phyloP scores from a whole-genome alignment of 2,797 vertebrate genomes.

The Sciaenops ocellatus region DNA sequence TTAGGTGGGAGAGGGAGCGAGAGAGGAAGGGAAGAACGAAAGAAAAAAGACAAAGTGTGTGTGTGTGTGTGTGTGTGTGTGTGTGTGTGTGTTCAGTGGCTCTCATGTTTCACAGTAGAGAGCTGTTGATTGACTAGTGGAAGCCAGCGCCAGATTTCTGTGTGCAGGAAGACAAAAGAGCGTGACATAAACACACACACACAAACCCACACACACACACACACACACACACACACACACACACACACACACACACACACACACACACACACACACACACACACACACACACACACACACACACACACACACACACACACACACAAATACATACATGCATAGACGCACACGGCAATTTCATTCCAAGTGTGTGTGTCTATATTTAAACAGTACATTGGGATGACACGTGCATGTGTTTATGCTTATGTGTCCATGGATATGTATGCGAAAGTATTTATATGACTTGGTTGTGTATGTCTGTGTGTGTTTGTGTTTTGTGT shows the following conservation, averaged over 20 bases:
- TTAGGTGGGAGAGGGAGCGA: background rate
- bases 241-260: conserved; percentile 34
- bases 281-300: conserved; percentile 31
- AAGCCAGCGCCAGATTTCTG: conserved; percentile 62
- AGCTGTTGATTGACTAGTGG: conserved; percentile 65
- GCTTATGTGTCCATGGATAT: conserved; percentile 40
- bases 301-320: conserved; percentile 40
- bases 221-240: conserved; percentile 22
- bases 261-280: conserved; percentile 39
- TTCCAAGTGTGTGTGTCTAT: conserved; percentile 19
- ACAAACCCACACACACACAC: conserved; percentile 26
- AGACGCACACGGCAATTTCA: conserved; percentile 18
- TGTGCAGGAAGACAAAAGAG: conserved; percentile 64
- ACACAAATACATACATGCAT: conserved; percentile 29
- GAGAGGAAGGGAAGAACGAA: background rate
- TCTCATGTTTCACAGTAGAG: conserved; percentile 58
- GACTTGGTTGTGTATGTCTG: conserved; percentile 20
- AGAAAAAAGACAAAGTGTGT: conserved; percentile 4
- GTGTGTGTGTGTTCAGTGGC: conserved; percentile 22
- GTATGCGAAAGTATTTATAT: conserved; percentile 47
- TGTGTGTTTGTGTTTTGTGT: conserved; percentile 20
- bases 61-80: conserved; percentile 26
- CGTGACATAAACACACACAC: conserved; percentile 49
- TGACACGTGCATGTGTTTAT: conserved; percentile 38
- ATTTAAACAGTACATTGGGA: conserved; percentile 27